A percentile compares a stretch with the other conserved stretches of the same genome.
Evolutionary conservation across 2,113 vertebrate genomes (phyloP).

Genomic region (Mustela nigripes): DNA sequence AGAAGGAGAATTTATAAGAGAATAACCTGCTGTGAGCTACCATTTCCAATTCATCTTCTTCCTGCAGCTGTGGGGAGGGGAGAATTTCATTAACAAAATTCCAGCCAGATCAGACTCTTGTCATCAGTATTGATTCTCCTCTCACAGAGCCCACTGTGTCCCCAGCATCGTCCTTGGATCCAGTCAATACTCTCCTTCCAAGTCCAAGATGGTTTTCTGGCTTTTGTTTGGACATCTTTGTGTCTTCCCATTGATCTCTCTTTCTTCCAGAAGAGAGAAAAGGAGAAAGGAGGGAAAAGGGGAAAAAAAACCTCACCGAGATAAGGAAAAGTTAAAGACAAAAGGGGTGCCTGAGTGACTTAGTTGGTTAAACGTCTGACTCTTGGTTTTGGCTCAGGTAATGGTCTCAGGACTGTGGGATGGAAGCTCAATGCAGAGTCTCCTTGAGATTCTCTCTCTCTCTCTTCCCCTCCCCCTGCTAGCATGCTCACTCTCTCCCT

Average conservation of each 20-base stretch:
- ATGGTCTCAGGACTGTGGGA: neutral
- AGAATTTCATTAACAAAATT: conserved; percentile 38
- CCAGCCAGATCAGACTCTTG: conserved; percentile 21
- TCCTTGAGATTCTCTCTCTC: neutral
- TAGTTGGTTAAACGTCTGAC: neutral
- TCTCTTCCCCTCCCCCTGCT: neutral
- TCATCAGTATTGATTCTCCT: neutral
- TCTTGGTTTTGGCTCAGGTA: neutral
- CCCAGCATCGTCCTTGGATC: neutral
- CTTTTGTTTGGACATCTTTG: conserved; percentile 9
- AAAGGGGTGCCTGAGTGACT: neutral
- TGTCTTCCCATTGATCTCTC: neutral
- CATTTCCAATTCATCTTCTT: neutral
- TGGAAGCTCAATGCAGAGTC: neutral
- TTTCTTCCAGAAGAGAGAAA: neutral
- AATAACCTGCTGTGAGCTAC: neutral
- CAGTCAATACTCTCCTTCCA: neutral
- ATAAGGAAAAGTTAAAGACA: conserved; percentile 28
- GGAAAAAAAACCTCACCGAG: neutral
- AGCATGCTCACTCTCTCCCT: neutral
- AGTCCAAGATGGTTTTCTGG: conserved; percentile 25
- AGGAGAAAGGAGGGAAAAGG: neutral
- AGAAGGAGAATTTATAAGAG: neutral
- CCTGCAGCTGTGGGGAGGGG: neutral
- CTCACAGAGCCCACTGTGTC: neutral